Evolutionary conservation across 2,888 invertebrate species (phyloP), one percentile per base, ranked within the genome.

Genomic region (Cerastoderma edule): DNA sequence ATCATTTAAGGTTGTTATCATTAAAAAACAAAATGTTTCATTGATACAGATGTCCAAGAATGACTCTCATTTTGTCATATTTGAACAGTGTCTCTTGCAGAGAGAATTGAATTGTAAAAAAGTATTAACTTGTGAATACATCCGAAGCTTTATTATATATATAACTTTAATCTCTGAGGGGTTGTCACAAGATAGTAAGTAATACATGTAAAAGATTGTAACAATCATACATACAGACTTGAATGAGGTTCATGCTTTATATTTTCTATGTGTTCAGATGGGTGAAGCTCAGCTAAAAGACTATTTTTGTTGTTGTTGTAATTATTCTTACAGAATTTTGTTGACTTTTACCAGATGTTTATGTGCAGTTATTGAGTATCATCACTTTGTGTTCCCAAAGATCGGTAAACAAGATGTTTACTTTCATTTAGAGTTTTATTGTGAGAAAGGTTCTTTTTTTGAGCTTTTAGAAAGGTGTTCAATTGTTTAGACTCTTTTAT

Each of bases 211-310:
- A n/a, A n/a, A n/a, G n/a, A n/a, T n/a, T n/a, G n/a, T n/a, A n/a
- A n/a, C n/a, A n/a, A n/a, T n/a, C n/a, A n/a, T n/a, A n/a, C n/a
- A n/a, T n/a, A n/a, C n/a, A n/a, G n/a, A n/a, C n/a, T n/a, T n/a
- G n/a, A n/a, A 33, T 22, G 6, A 32, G 5, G 35, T 57, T 57
- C 33, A 33, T 57, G 33, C 35, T 33, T 57, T 32, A 57, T 33
- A 22, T 68, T 67, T 53, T 68, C 27, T 44, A 68, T 68, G 68
- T 68, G 68, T 68, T 68, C 68, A 68, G 19, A 32, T 57, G 16
- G 6, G 57, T 19, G 54, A 35, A 19, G 68, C 68, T 68, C 68
- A 68, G 56, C 35, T 33, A 57, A 27, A n/a, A 57, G 16, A 44
- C 35, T 68, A 32, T 46, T 68, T 54, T 68, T 68, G 46, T 68